phyloP scores from a whole-genome alignment of 2,797 vertebrate species.

The Ctenochaetus hawaiiensis region DNA sequence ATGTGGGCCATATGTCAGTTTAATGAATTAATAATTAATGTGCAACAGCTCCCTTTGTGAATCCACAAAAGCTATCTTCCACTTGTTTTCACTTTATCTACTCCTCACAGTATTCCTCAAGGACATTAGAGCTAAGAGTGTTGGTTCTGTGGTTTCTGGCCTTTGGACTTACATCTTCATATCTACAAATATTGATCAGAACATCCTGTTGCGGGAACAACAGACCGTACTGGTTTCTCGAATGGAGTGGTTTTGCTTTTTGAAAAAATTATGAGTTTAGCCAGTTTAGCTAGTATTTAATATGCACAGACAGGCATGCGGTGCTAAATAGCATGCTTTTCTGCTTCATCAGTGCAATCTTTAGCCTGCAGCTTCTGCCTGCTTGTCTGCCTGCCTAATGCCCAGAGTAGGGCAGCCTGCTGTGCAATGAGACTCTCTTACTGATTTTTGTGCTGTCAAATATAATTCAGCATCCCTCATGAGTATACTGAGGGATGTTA shows the following conservation, averaged over 20 bases:
- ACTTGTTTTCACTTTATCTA: conserved; percentile 19
- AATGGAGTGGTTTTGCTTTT: conserved; percentile 47
- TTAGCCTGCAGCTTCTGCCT: conserved; percentile 78
- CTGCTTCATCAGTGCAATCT: conserved; percentile 84
- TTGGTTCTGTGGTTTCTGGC: conserved; percentile 45
- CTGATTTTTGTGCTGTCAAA: conserved; percentile 71
- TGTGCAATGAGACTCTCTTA: conserved; percentile 71
- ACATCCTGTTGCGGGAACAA: conserved; percentile 41
- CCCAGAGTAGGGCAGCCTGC: conserved; percentile 72
- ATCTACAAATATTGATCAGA: conserved; percentile 52
- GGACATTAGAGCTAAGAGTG: conserved; percentile 29
- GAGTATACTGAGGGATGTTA: conserved; percentile 57
- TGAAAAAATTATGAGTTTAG: conserved; percentile 38
- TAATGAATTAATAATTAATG: conserved; percentile 42
- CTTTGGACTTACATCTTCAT: conserved; percentile 25
- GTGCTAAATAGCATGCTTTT: conserved; percentile 85
- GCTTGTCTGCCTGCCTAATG: conserved; percentile 78
- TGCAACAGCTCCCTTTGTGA: conserved; percentile 30
- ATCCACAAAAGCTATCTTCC: conserved; percentile 30
- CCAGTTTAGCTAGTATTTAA: conserved; percentile 71
- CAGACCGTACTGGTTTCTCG: conserved; percentile 10
- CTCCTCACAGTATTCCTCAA: conserved; percentile 19
- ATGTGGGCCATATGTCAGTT: not conserved
- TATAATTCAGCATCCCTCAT: conserved; percentile 68
- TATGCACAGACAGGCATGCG: conserved; percentile 82